Evolutionary conservation across 2,888 invertebrate genomes (phyloP).

Genomic region (Unio pictorum): DNA sequence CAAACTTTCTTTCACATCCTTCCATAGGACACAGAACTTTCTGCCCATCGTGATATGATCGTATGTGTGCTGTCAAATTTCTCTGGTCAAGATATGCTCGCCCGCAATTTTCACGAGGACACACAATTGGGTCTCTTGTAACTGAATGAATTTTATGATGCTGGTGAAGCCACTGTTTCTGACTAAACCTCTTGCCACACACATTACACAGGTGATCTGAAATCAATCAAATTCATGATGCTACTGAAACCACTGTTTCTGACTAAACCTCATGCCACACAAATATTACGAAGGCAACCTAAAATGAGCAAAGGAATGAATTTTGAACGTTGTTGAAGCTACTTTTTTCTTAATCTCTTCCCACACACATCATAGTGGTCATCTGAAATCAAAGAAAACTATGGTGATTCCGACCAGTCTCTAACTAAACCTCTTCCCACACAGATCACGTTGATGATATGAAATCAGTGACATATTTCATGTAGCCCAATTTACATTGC

Average conservation of each 20-base stretch:
- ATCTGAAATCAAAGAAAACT: too few relatives aligned
- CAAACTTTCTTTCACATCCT: constrained; percentile 48
- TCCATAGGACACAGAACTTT: constrained; percentile 43
- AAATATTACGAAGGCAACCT: constrained; percentile 39
- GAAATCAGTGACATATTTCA: too few relatives aligned
- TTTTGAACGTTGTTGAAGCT: neutral
- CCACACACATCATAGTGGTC: too few relatives aligned
- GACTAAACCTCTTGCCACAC: constrained; percentile 45
- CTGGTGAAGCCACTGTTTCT: constrained; percentile 39
- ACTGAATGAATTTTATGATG: constrained; percentile 43
- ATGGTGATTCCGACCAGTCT: too few relatives aligned
- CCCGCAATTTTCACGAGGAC: constrained; percentile 50
- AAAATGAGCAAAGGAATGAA: constrained; percentile 1
- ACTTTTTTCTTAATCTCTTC: too few relatives aligned
- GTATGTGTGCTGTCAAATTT: constrained; percentile 52
- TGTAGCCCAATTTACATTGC: too few relatives aligned
- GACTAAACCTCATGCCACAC: constrained; percentile 10
- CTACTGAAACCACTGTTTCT: neutral
- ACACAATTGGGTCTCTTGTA: constrained; percentile 34
- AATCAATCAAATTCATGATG: neutral
- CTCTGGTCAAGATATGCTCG: constrained; percentile 49
- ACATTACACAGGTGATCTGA: constrained; percentile 37
- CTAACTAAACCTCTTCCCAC: too few relatives aligned
- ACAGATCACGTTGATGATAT: too few relatives aligned
- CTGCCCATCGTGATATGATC: constrained; percentile 52